phyloP scores from a whole-genome alignment of 2,888 invertebrate species.

The Thymelicus lineola region DNA sequence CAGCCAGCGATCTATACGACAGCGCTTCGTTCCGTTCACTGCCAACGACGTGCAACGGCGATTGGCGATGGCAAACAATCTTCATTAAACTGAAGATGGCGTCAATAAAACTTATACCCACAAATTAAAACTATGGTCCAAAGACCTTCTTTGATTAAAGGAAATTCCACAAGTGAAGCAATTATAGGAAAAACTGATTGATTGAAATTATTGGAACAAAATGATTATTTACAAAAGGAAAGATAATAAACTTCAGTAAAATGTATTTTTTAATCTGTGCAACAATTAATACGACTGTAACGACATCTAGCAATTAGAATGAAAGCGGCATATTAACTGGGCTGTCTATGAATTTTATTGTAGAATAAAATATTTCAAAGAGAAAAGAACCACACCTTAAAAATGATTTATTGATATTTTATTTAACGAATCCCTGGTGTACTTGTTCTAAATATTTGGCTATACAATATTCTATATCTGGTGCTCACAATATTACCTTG shows the following conservation, averaged over 20 bases:
- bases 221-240: not conserved
- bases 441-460: no score
- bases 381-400: no score
- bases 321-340: not conserved
- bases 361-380: not conserved
- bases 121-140: not conserved
- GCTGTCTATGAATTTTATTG: not conserved
- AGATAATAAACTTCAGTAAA: not conserved
- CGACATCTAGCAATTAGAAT: not conserved
- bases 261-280: not conserved
- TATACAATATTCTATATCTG: no score
- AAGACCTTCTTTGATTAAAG: not conserved
- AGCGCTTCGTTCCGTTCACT: constrained; percentile 83
- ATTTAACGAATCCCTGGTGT: no score
- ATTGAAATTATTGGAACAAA: not conserved
- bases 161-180: not conserved
- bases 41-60: constrained; percentile 68
- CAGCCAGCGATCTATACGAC: constrained; percentile 82
- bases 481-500: no score
- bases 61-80: constrained; percentile 51
- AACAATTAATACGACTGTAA: not conserved
- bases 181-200: not conserved
- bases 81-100: constrained; percentile 55
- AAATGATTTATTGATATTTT: no score
- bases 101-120: constrained; percentile 48